Evolutionary conservation across 2,888 invertebrate genomes (phyloP).

Genomic region (Dryadula phaetusa): DNA sequence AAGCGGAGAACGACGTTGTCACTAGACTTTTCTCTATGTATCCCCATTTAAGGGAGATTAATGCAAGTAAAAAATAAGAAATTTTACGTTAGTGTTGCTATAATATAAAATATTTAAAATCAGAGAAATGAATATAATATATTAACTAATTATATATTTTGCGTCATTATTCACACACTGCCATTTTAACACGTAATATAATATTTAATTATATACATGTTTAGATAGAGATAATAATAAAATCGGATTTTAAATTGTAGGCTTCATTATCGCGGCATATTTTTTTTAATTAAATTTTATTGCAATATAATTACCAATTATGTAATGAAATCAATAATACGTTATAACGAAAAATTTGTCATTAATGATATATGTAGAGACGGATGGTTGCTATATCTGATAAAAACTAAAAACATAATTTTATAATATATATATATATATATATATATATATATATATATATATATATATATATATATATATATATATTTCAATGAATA

Average conservation of each 20-base stretch:
- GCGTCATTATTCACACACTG: slow-evolving; percentile 42
- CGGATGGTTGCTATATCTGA: no score
- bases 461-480: no score
- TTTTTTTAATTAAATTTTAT: no score
- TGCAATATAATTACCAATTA: no score
- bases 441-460: no score
- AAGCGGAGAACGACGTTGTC: background rate
- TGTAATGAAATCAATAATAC: no score
- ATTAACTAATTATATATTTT: slow-evolving; percentile 29
- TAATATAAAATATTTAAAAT: background rate
- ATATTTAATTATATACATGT: slow-evolving; percentile 24
- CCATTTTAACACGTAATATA: slow-evolving; percentile 40
- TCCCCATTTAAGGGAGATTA: no score
- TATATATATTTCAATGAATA: background rate
- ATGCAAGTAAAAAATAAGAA: background rate
- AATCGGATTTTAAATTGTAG: background rate
- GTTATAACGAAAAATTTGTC: no score
- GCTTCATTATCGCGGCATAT: background rate
- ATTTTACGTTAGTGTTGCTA: background rate
- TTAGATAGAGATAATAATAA: background rate
- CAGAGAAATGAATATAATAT: slow-evolving; percentile 18
- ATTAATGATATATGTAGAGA: no score
- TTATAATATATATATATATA: no score
- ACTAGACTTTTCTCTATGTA: background rate
- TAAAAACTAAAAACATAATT: no score